phyloP scores from a whole-genome alignment of 35 echinoderm and acorn worm species.

The Lytechinus variegatus region DNA sequence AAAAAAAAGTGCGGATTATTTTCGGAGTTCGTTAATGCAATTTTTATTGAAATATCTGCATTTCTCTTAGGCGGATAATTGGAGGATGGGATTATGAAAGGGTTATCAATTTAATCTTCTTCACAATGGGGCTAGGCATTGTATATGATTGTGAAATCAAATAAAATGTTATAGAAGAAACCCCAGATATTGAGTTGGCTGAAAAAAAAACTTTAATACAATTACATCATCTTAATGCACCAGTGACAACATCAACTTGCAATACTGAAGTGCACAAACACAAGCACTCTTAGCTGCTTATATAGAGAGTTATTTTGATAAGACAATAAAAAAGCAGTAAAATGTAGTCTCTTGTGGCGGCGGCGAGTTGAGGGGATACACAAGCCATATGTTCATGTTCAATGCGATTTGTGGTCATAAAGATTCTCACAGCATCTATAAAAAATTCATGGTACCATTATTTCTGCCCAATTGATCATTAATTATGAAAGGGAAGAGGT shows the following conservation, averaged over 20 bases:
- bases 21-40: no score
- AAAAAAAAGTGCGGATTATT: no score
- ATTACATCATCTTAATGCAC: no score
- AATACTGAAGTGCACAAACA: not conserved
- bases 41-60: no score
- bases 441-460: not conserved
- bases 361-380: not conserved
- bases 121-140: no score
- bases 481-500: not conserved
- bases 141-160: no score
- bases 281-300: not conserved
- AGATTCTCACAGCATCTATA: not conserved
- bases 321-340: not conserved
- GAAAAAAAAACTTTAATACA: no score
- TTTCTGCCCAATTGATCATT: slow-evolving; percentile 4
- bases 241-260: not conserved
- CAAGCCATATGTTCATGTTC: not conserved
- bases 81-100: no score
- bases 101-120: no score
- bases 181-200: no score
- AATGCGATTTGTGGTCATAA: slow-evolving; percentile 10
- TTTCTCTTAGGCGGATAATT: no score
- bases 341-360: not conserved
- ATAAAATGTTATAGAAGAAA: no score
- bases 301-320: not conserved